Percentiles rank a stretch among this genome's conserved stretches.
These are phyloP conservation scores for Rhamnusium bicolor DNA, from an alignment of 2,888 invertebrate species.

Conservation along the genomic window DNA sequence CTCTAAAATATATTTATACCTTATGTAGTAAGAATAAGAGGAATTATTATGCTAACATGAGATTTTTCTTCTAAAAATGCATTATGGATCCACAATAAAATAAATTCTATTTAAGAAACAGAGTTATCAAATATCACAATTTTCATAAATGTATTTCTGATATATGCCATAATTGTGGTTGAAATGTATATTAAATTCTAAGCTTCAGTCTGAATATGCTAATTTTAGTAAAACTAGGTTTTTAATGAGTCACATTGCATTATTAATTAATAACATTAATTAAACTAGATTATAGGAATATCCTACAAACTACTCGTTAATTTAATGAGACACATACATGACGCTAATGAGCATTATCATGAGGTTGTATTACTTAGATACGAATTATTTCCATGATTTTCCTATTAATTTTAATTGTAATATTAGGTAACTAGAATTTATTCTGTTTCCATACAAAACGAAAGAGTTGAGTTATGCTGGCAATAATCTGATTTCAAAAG, in stretches of 20 bases:
- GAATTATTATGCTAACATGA: no score
- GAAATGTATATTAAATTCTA: not conserved
- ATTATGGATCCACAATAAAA: no score
- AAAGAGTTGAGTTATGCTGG: no score
- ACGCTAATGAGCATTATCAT: not conserved
- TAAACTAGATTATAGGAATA: not conserved
- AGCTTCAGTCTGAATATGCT: not conserved
- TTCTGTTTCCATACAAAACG: no score
- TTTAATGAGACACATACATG: not conserved
- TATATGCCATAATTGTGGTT: no score
- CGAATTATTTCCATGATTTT: not conserved
- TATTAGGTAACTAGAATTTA: not conserved
- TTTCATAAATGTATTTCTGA: not conserved
- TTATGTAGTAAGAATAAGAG: no score
- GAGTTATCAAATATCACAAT: not conserved
- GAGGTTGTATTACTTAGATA: not conserved
- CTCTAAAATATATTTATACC: no score
- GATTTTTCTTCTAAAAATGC: no score
- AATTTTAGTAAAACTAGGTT: not conserved
- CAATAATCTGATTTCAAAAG: no score
- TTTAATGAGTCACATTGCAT: not conserved
- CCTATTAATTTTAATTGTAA: not conserved
- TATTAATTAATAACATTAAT: slow-evolving; percentile 12
- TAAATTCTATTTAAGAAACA: not conserved
- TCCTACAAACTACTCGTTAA: not conserved